A percentile compares a stretch with the other conserved stretches of the same genome.
Conservation (phyloP, 2,113 vertebrate genomes). For the Micronycteris hirsuta region DNA sequence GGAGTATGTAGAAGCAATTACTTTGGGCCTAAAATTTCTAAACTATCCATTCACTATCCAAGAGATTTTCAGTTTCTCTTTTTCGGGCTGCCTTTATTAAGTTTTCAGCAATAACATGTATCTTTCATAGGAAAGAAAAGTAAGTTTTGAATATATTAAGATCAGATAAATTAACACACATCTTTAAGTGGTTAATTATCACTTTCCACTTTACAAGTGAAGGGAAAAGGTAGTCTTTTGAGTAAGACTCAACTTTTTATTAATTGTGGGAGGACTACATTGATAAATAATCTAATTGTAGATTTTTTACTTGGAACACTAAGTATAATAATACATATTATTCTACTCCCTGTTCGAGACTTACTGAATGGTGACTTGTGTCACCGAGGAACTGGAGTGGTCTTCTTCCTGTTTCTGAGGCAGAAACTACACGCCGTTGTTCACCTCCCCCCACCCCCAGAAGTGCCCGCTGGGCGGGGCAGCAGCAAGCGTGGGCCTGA, state of each 20-base stretch:
- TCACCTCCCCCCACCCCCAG: neutral
- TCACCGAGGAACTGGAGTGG: neutral
- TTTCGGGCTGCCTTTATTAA: neutral
- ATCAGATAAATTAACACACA: neutral
- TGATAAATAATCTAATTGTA: neutral
- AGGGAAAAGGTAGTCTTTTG: neutral
- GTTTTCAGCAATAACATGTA: neutral
- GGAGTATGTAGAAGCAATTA: neutral
- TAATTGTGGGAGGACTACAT: neutral
- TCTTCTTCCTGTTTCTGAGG: neutral
- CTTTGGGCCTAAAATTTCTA: neutral
- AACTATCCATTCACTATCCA: neutral
- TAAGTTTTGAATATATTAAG: neutral
- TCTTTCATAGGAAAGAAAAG: slow-evolving; percentile 30
- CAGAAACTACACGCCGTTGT: neutral
- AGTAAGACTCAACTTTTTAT: neutral
- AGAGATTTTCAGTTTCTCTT: neutral
- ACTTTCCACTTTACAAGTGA: neutral
- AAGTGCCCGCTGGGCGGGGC: neutral
- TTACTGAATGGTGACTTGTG: neutral
- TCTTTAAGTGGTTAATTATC: neutral
- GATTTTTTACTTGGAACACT: neutral
- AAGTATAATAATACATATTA: neutral
- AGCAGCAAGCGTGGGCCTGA: no score
- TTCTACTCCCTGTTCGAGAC: neutral